Conservation (phyloP, 2,113 vertebrate species). For the Turdus rufiventris region DNA sequence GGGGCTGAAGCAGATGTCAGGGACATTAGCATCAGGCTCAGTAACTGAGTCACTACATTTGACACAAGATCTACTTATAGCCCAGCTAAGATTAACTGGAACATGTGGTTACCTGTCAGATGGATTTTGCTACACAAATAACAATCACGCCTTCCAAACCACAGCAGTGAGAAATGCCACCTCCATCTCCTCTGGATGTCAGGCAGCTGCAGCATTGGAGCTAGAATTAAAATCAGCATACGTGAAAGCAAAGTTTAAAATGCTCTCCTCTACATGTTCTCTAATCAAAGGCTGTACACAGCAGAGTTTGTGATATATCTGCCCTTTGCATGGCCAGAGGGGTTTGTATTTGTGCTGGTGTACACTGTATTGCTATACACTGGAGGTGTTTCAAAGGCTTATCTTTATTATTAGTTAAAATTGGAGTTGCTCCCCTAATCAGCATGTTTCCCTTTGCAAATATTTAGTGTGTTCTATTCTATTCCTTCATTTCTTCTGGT, state of each 20-base stretch:
- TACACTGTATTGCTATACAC: background rate
- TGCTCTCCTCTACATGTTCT: background rate
- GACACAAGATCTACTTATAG: background rate
- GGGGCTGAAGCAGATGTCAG: background rate
- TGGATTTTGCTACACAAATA: background rate
- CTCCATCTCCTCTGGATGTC: background rate
- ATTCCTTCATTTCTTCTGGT: background rate
- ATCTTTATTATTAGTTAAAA: background rate
- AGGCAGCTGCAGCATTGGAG: background rate
- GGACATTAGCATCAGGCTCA: background rate
- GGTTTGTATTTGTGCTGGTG: background rate
- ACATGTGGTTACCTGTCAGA: conserved; percentile 17
- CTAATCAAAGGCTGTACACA: background rate
- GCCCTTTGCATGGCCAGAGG: background rate
- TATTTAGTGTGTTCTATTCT: background rate
- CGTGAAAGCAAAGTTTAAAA: background rate
- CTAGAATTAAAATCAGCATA: background rate
- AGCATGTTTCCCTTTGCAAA: background rate
- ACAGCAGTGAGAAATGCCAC: background rate
- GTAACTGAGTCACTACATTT: background rate
- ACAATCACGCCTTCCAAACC: background rate
- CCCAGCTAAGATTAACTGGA: conserved; percentile 14
- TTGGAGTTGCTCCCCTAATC: background rate
- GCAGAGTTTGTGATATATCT: background rate
- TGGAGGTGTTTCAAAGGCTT: background rate